Evolutionary conservation across 1,140 invertebrate species (phyloP).

Genomic region (Chymomyza costata): DNA sequence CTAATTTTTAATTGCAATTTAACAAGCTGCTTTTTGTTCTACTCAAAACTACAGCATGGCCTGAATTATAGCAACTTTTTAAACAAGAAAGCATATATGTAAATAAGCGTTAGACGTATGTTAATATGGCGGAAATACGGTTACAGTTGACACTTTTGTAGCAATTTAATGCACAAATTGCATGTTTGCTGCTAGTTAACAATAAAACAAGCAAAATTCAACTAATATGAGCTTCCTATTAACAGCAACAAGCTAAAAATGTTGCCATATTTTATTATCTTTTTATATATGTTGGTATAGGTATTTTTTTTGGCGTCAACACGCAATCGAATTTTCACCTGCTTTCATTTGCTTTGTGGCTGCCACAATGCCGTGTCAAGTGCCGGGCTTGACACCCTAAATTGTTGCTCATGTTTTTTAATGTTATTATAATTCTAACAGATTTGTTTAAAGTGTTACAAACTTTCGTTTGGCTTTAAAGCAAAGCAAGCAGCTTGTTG

Average conservation of each 20-base stretch:
- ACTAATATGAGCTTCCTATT: constrained; percentile 50
- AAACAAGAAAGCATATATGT: too few relatives aligned
- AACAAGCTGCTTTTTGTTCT: too few relatives aligned
- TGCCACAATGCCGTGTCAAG: background rate
- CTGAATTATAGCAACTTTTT: too few relatives aligned
- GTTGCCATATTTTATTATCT: background rate
- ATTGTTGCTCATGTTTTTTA: constrained; percentile 25
- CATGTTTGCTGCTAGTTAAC: constrained; percentile 53
- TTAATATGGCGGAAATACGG: constrained; percentile 13
- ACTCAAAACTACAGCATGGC: too few relatives aligned
- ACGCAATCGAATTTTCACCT: constrained; percentile 50
- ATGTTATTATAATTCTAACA: constrained; percentile 50
- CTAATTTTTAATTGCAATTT: too few relatives aligned
- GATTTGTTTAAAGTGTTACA: too few relatives aligned
- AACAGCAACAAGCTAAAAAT: too few relatives aligned
- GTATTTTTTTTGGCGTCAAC: constrained; percentile 24
- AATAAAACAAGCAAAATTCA: constrained; percentile 47
- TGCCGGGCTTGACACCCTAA: too few relatives aligned
- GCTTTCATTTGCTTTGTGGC: background rate
- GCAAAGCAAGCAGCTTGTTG: constrained; percentile 14
- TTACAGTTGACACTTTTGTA: constrained; percentile 58
- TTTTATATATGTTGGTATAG: too few relatives aligned
- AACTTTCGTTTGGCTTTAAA: constrained; percentile 49
- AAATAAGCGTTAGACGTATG: too few relatives aligned
- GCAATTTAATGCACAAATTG: constrained; percentile 64